Percentiles rank a stretch among this genome's conserved stretches.
Evolutionary conservation across 2,797 vertebrate species (phyloP).

Genomic region (Clarias platycephalus): DNA sequence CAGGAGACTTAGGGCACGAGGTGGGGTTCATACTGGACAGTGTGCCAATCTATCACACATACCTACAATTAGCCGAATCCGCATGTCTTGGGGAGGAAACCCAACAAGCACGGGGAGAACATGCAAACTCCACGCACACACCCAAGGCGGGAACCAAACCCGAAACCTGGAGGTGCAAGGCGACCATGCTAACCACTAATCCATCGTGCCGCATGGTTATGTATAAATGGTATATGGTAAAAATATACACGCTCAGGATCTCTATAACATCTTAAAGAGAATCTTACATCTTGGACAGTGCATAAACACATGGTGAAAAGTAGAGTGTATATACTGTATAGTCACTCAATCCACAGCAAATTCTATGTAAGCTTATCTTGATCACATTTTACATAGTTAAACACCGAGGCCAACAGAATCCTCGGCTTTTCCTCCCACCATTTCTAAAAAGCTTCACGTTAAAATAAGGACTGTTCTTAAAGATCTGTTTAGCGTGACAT

Average conservation of each 20-base stretch:
- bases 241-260: background rate
- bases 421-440: background rate
- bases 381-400: conserved; percentile 23
- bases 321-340: background rate
- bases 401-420: background rate
- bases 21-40: too few relatives aligned
- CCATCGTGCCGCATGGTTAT: background rate
- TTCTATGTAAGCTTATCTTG: conserved; percentile 33
- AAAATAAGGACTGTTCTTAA: conserved; percentile 26
- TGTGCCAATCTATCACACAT: too few relatives aligned
- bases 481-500: conserved; percentile 20
- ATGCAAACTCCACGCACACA: too few relatives aligned
- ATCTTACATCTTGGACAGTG: background rate
- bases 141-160: too few relatives aligned
- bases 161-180: too few relatives aligned
- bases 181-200: too few relatives aligned
- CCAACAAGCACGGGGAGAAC: too few relatives aligned
- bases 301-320: background rate
- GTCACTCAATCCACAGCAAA: background rate
- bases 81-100: too few relatives aligned
- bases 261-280: background rate
- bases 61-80: too few relatives aligned
- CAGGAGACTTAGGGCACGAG: too few relatives aligned
- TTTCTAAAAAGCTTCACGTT: conserved; percentile 32
- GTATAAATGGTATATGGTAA: too few relatives aligned